Evolutionary conservation across 2,113 vertebrate genomes (phyloP), one percentile per base, ranked within the genome.

Genomic region (Perognathus longimembris): DNA sequence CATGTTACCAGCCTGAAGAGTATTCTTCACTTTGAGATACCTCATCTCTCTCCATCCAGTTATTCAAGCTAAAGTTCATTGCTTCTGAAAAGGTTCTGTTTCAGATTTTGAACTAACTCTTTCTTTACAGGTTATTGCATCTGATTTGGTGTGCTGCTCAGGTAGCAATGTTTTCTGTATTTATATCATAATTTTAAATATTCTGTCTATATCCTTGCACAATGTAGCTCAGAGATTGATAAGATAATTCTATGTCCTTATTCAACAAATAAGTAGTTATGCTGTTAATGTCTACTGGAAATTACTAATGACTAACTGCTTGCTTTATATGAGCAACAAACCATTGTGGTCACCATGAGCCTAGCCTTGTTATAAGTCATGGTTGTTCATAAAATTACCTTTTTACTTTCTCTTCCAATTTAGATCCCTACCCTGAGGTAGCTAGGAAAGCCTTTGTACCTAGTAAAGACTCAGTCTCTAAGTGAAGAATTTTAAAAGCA

Each of bases 401-500:
- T 76, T 63, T 18, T 79, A 17, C 10, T 67, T 86, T 76, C 14
- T 17, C 7, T 90, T 74, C 21, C 38, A 89, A 18, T 78, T n/a
- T 38, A 93, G 17, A 71, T n/a, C 32, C 1, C 34, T 85, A 92
- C 6, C 70, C 10, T 28, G 54, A 30, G 40, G 15, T 66, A 67
- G 24, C 67, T 40, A 82, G 17, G 50, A 74, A 89, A 82, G 61
- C 7, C 21, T 67, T 82, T 59, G 28, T n/a, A 85, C 0, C 0
- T 42, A 32, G 32, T 67, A 54, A 77, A 34, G 30, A 64, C 28
- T 89, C 34, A 89, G 36, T 77, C 67, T 15, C 14, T 78, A 93
- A 57, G 45, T 57, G 3, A 26, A 70, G 36, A 88, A 66, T 38
- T 90, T 94, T 90, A 75, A 86, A 93, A 88, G 12, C 11, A 90